Base-by-base conservation (phyloP, 1,140 invertebrate species). In the Ladona fulva region DNA sequence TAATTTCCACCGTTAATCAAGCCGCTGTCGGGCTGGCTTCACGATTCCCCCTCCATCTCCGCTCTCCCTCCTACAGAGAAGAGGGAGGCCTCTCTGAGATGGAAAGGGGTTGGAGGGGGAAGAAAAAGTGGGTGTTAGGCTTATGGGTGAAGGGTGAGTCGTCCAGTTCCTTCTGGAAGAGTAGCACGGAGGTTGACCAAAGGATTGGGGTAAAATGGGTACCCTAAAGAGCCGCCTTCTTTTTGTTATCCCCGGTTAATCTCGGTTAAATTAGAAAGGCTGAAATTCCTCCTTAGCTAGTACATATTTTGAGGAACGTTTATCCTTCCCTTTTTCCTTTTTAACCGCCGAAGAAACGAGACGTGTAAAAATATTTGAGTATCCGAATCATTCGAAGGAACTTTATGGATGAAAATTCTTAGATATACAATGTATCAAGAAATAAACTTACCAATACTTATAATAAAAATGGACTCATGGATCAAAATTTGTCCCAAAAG, bases 1-100 rank as follows among this genome's bases (percentile, higher is more conserved):
- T 66, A 66, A 66, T 66, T 66, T 66, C 52, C 52, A 19, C 52
- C 52, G 52, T 66, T 66, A 66, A 66, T 66, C 52, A 66, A 66
- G 52, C 52, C 52, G 52, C 52, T 66, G 52, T 66, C 52, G 52
- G 52, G 3, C 52, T 22, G 44, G 44, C 44, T 52, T 52, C 44
- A 52, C 44, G 44, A 52, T 19, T 52, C 44, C 16, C 52, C 52
- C n/a, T 66, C 52, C 52, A 16, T 66, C 52, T 19, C 44, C 44
- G 44, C 44, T 52, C 44, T 10, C 44, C 44, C 44, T 19, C 44
- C 44, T 52, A 52, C 10, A 52, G 19, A 52, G 44, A 19, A 19
- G 19, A 11, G 44, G 19, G 44, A 52, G 44, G 44, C 19, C 44
- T 52, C 19, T 66, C 52, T 22, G 14, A 19, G 52, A 66, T 66